phyloP scores from a whole-genome alignment of 1,140 invertebrate species.

The Saccostrea glomerata region DNA sequence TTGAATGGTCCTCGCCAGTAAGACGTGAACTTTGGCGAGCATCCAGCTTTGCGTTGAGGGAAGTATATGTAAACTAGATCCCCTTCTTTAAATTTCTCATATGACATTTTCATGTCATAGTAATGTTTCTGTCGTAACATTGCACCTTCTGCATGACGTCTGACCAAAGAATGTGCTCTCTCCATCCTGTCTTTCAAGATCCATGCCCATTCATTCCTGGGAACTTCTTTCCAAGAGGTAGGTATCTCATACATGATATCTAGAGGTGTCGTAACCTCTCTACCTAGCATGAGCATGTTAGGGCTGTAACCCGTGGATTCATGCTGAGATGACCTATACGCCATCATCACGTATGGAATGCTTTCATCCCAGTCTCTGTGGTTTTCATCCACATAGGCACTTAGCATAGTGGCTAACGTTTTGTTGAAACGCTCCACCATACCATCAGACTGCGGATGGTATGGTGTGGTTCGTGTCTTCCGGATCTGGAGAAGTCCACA shows the following conservation, averaged over 20 bases:
- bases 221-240: not conserved
- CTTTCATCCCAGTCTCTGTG: slow-evolving; percentile 54
- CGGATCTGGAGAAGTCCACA: slow-evolving; percentile 57
- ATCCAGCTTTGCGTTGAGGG: not conserved
- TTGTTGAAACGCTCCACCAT: no score
- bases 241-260: slow-evolving; percentile 40
- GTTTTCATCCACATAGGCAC: slow-evolving; percentile 43
- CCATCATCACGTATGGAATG: slow-evolving; percentile 51
- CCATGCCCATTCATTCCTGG: slow-evolving; percentile 40
- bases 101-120: slow-evolving; percentile 27
- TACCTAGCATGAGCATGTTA: slow-evolving; percentile 56
- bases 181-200: slow-evolving; percentile 39
- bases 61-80: slow-evolving; percentile 21
- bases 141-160: not conserved
- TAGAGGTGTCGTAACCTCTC: slow-evolving; percentile 45
- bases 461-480: slow-evolving; percentile 57
- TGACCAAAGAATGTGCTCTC: slow-evolving; percentile 34
- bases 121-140: slow-evolving; percentile 40
- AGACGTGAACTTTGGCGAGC: slow-evolving; percentile 32
- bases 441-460: slow-evolving; percentile 64
- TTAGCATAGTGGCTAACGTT: slow-evolving; percentile 55
- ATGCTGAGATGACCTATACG: slow-evolving; percentile 53
- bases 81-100: slow-evolving; percentile 1
- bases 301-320: slow-evolving; percentile 48
- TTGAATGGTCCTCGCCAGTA: slow-evolving; percentile 41